Conservation (phyloP, 64 coral and sea anemone species). For the Catalaphyllia jardinei region DNA sequence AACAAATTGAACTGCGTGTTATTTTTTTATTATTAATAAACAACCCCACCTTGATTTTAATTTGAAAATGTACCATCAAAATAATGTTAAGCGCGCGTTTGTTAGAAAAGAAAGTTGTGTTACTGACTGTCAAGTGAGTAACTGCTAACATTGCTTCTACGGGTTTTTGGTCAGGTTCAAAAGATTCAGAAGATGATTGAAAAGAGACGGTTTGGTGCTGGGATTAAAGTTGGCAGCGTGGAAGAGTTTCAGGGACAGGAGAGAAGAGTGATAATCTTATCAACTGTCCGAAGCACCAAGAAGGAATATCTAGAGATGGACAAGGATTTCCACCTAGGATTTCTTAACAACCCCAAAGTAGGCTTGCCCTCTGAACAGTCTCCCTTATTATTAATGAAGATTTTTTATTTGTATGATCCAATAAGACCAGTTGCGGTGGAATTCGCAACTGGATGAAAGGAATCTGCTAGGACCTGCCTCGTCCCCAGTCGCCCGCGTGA, state of each 20-base stretch:
- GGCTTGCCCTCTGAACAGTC: not conserved
- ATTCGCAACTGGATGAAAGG: too few relatives aligned
- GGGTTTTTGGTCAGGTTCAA: slow-evolving; percentile 64
- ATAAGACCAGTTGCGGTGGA: too few relatives aligned
- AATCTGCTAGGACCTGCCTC: too few relatives aligned
- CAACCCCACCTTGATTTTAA: too few relatives aligned
- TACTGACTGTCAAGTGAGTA: too few relatives aligned
- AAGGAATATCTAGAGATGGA: slow-evolving; percentile 77
- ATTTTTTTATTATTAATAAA: not conserved
- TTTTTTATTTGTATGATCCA: not conserved
- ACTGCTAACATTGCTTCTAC: not conserved
- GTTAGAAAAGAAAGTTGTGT: too few relatives aligned
- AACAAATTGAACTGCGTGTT: too few relatives aligned
- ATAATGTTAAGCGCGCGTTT: too few relatives aligned
- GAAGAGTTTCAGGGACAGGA: slow-evolving; percentile 88
- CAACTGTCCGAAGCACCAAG: slow-evolving; percentile 78
- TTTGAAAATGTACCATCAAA: too few relatives aligned
- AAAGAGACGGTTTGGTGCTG: slow-evolving; percentile 43
- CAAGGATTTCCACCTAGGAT: slow-evolving; percentile 69
- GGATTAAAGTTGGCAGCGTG: slow-evolving; percentile 88
- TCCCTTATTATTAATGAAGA: not conserved
- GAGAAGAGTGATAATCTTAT: slow-evolving; percentile 76
- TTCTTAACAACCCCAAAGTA: slow-evolving; percentile 90
- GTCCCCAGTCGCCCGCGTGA: too few relatives aligned
- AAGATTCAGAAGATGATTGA: slow-evolving; percentile 89